Conservation (phyloP, 2,113 vertebrate genomes). For the Alectura lathami region DNA sequence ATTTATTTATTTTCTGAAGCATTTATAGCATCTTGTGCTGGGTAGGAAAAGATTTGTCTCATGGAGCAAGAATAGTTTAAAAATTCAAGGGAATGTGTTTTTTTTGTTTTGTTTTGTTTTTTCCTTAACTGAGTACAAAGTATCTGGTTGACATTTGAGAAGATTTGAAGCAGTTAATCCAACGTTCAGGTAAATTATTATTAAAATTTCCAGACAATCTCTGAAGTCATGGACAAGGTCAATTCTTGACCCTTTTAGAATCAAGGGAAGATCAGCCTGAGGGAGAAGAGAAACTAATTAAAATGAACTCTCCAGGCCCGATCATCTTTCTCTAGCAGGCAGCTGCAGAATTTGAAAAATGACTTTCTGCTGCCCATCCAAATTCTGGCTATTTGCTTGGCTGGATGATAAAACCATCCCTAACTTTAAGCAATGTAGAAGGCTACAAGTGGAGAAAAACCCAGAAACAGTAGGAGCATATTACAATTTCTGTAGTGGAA, state of each 20-base stretch:
- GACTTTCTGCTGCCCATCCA: neutral
- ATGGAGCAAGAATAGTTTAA: neutral
- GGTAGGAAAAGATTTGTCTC: neutral
- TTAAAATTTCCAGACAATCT: neutral
- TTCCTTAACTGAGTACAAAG: neutral
- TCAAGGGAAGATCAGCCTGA: neutral
- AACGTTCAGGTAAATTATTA: neutral
- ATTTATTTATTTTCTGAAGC: neutral
- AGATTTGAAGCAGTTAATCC: conserved; percentile 2
- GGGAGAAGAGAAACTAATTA: conserved; percentile 37
- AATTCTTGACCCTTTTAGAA: neutral
- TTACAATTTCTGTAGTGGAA: neutral
- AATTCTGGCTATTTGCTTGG: conserved; percentile 32
- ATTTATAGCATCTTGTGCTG: neutral
- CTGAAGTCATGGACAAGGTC: neutral
- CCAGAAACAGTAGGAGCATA: neutral
- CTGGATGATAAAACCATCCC: conserved; percentile 12
- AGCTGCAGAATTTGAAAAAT: conserved; percentile 38
- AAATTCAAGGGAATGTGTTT: neutral
- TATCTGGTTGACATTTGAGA: neutral
- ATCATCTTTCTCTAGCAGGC: neutral
- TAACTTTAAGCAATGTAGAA: neutral
- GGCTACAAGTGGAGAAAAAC: neutral
- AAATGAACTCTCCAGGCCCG: neutral
- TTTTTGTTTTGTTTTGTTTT: neutral